phyloP scores from a whole-genome alignment of 2,797 vertebrate genomes.

The Danionella dracula region DNA sequence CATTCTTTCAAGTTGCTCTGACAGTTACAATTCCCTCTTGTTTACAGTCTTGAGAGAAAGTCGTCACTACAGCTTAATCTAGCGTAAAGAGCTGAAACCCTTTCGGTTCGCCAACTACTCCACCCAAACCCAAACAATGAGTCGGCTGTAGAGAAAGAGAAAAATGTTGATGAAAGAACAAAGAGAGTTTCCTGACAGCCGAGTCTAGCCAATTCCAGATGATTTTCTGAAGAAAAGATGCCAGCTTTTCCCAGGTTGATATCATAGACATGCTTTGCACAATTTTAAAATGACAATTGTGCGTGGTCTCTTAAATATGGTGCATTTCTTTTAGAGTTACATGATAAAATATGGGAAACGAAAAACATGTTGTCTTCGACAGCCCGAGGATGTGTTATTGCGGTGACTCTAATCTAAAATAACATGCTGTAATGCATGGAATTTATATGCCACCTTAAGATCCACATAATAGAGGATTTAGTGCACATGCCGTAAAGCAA shows the following conservation, averaged over 20 bases:
- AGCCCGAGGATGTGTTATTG: conserved; percentile 9
- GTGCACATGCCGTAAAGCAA: conserved; percentile 16
- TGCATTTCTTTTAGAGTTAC: background rate
- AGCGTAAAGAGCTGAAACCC: conserved; percentile 23
- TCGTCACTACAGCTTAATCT: conserved; percentile 30
- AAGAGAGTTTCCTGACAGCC: background rate
- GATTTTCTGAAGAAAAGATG: background rate
- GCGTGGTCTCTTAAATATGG: background rate
- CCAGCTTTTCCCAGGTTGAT: background rate
- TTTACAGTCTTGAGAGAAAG: conserved; percentile 25
- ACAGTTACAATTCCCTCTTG: background rate
- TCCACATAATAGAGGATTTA: conserved; percentile 30
- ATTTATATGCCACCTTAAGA: conserved; percentile 32
- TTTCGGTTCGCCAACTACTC: background rate
- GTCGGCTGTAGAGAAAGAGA: background rate
- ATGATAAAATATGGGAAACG: conserved; percentile 30
- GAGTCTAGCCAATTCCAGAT: background rate
- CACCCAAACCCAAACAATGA: conserved; percentile 6
- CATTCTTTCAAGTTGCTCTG: conserved; percentile 24
- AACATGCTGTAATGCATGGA: conserved; percentile 15
- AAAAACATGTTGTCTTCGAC: conserved; percentile 5
- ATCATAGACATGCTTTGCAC: background rate
- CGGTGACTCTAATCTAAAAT: conserved; percentile 8
- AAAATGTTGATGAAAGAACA: background rate
- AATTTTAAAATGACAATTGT: conserved; percentile 1